phyloP scores from a whole-genome alignment of 2,797 vertebrate species.

The Danio aesculapii region DNA sequence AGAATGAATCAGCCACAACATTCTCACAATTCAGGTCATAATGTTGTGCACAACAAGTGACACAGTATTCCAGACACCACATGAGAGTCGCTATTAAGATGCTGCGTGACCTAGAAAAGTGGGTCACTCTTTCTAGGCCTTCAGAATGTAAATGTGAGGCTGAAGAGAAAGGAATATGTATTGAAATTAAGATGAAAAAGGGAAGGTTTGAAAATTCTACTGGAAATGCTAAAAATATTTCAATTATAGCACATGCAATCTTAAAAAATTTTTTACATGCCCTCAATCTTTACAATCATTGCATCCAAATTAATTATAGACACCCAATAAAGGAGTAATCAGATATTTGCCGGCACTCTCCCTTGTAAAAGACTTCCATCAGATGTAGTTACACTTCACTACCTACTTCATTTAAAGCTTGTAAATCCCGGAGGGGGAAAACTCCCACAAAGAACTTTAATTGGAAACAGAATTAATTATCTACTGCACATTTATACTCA shows the following conservation, averaged over 20 bases:
- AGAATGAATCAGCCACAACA: conserved; percentile 17
- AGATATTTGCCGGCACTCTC: neutral
- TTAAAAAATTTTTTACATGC: neutral
- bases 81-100: conserved; percentile 33
- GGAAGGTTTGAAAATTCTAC: neutral
- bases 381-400: conserved; percentile 40
- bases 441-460: conserved; percentile 45
- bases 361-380: conserved; percentile 16
- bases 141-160: conserved; percentile 43
- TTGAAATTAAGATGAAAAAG: neutral
- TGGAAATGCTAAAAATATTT: neutral
- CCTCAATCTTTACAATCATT: neutral
- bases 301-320: neutral
- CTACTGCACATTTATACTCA: conserved; percentile 30
- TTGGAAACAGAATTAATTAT: conserved; percentile 34
- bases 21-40: conserved; percentile 28
- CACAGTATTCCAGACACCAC: conserved; percentile 38
- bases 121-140: conserved; percentile 35
- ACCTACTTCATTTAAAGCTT: conserved; percentile 23
- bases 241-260: neutral
- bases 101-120: conserved; percentile 46
- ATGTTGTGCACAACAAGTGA: conserved; percentile 30
- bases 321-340: neutral
- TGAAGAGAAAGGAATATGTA: conserved; percentile 6
- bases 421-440: conserved; percentile 33